These are phyloP conservation scores for Tragelaphus imberbis DNA, from an alignment of 2,113 vertebrate genomes.

Conservation along the genomic window DNA sequence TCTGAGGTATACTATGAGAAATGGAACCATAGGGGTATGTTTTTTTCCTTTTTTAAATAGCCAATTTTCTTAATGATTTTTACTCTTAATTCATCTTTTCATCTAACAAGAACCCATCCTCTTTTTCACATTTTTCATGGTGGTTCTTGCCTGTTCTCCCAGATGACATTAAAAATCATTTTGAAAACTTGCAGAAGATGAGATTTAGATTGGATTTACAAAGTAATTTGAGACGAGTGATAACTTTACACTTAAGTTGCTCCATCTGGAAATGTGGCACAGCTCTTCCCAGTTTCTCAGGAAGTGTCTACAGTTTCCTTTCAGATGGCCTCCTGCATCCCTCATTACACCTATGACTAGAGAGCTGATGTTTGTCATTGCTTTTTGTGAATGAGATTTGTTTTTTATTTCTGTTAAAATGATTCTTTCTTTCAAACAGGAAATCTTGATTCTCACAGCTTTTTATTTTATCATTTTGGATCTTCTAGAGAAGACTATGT, in stretches of 20 bases:
- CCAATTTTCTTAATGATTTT: neutral
- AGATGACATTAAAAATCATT: neutral
- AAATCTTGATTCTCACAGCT: neutral
- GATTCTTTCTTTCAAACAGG: neutral
- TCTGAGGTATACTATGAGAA: neutral
- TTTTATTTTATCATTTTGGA: neutral
- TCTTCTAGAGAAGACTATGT: neutral
- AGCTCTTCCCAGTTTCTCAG: neutral
- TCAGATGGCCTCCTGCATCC: neutral
- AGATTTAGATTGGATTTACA: slow-evolving; percentile 17
- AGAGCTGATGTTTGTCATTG: neutral
- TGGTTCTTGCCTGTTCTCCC: neutral
- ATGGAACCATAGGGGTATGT: neutral
- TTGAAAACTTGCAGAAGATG: slow-evolving; percentile 21
- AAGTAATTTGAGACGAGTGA: neutral
- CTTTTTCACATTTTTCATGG: neutral
- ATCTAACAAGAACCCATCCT: neutral
- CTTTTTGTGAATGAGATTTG: slow-evolving; percentile 27
- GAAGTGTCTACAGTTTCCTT: neutral
- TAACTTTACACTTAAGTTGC: neutral
- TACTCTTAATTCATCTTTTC: slow-evolving; percentile 1
- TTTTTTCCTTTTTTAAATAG: neutral
- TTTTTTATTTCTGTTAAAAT: neutral
- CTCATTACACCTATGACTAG: neutral
- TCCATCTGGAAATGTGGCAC: neutral